phyloP scores from a whole-genome alignment of 2,797 vertebrate genomes.

The Dipus sagitta region DNA sequence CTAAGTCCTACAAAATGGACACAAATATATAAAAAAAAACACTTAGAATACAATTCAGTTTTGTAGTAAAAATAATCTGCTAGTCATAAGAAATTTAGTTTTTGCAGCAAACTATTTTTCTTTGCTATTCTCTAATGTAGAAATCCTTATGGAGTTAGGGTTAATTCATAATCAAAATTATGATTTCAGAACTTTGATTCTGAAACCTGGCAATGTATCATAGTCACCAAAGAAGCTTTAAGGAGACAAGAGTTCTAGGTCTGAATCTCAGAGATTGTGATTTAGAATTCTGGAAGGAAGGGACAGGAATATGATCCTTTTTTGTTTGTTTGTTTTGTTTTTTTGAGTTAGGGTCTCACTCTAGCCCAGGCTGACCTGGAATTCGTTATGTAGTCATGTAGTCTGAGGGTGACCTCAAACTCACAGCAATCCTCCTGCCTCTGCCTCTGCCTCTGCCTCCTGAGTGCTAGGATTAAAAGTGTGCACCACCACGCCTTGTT shows the following conservation, averaged over 20 bases:
- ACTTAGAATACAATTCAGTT: constrained; percentile 39
- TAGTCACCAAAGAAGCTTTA: constrained; percentile 18
- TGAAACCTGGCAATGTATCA: not conserved
- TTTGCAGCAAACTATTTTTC: constrained; percentile 30
- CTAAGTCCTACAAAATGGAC: constrained; percentile 34
- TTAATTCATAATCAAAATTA: constrained; percentile 20
- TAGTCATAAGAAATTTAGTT: constrained; percentile 30
- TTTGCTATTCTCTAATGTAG: constrained; percentile 19
- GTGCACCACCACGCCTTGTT: not conserved
- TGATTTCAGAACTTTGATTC: constrained; percentile 8
- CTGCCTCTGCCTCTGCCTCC: no score
- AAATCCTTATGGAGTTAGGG: not conserved
- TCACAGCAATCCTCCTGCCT: no score
- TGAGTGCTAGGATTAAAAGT: no score
- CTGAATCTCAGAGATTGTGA: constrained; percentile 1
- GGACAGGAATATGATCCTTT: not conserved
- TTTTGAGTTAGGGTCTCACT: no score
- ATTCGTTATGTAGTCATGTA: no score
- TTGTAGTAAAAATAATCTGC: constrained; percentile 11
- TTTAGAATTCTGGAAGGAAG: not conserved
- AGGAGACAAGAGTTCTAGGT: constrained; percentile 33
- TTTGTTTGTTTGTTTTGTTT: not conserved
- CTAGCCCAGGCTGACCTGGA: no score
- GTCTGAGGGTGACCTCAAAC: no score
- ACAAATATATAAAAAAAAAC: not conserved